These are phyloP conservation scores for Rhincodon typus DNA, from an alignment of 2,797 vertebrate species.

Conservation along the genomic window DNA sequence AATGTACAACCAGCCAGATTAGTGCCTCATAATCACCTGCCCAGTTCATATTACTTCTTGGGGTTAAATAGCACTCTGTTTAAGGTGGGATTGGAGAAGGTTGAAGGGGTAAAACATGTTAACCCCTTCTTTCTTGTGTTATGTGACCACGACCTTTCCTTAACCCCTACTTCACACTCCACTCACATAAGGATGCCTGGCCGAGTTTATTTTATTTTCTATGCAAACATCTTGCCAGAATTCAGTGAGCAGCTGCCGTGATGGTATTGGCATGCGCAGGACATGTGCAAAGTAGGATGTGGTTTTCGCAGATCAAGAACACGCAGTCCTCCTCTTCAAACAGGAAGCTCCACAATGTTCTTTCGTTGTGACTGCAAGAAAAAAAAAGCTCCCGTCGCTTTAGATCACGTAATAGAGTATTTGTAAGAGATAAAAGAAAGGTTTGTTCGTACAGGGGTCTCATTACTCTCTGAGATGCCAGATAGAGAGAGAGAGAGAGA, in stretches of 20 bases:
- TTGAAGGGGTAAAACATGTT: not conserved
- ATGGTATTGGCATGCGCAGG: not conserved
- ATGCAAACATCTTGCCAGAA: slow-evolving; percentile 4
- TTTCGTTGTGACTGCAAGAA: slow-evolving; percentile 7
- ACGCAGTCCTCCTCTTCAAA: slow-evolving; percentile 22
- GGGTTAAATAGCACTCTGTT: not conserved
- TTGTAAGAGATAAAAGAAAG: not conserved
- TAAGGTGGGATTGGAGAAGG: too few relatives aligned
- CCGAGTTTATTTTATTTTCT: not conserved
- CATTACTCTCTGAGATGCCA: too few relatives aligned
- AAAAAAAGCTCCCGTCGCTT: not conserved
- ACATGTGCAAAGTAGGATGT: slow-evolving; percentile 32
- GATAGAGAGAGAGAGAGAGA: not conserved
- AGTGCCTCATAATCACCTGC: not conserved
- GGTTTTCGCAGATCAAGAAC: slow-evolving; percentile 33
- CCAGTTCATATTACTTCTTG: not conserved
- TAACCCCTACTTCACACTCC: not conserved
- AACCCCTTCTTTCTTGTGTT: not conserved
- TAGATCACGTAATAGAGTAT: not conserved
- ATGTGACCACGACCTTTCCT: not conserved
- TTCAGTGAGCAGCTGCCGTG: slow-evolving; percentile 6
- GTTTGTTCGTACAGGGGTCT: not conserved
- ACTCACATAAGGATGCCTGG: not conserved
- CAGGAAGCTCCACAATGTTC: slow-evolving; percentile 30
- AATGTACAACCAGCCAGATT: not conserved